phyloP scores from a whole-genome alignment of 2,888 invertebrate genomes.

The Gerosis bhagava region DNA sequence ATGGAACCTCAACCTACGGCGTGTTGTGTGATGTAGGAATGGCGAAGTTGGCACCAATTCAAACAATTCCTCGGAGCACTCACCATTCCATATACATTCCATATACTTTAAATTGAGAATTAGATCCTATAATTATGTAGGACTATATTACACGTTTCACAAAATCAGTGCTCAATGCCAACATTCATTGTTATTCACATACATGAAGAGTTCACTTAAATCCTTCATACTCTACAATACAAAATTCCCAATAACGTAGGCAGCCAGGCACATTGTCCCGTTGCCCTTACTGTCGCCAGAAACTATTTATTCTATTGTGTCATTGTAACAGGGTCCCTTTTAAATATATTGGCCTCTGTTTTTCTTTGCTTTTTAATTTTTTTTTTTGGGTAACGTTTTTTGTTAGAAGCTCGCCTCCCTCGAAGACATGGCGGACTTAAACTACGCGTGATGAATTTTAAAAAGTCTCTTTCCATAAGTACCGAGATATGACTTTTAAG shows the following conservation, averaged over 20 bases:
- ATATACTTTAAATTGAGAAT: too few species aligned
- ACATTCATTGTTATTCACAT: conserved; percentile 11
- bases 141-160: too few species aligned
- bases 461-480: conserved; percentile 53
- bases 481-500: conserved; percentile 54
- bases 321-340: conserved; percentile 63
- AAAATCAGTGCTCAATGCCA: not conserved
- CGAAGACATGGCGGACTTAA: conserved; percentile 52
- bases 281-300: conserved; percentile 57
- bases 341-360: conserved; percentile 62
- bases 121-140: too few species aligned
- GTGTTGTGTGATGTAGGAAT: too few species aligned
- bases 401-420: conserved; percentile 64
- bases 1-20: too few species aligned
- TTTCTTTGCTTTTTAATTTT: conserved; percentile 43
- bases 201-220: too few species aligned
- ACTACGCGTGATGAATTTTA: conserved; percentile 74
- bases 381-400: conserved; percentile 55
- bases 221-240: conserved; percentile 17
- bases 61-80: too few species aligned
- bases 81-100: too few species aligned
- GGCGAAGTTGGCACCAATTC: too few species aligned
- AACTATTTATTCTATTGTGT: conserved; percentile 68
- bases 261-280: conserved; percentile 44
- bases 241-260: conserved; percentile 18